These are phyloP conservation scores for Chrysopilus asiliformis DNA, from an alignment of 2,888 invertebrate genomes.

Conservation along the genomic window DNA sequence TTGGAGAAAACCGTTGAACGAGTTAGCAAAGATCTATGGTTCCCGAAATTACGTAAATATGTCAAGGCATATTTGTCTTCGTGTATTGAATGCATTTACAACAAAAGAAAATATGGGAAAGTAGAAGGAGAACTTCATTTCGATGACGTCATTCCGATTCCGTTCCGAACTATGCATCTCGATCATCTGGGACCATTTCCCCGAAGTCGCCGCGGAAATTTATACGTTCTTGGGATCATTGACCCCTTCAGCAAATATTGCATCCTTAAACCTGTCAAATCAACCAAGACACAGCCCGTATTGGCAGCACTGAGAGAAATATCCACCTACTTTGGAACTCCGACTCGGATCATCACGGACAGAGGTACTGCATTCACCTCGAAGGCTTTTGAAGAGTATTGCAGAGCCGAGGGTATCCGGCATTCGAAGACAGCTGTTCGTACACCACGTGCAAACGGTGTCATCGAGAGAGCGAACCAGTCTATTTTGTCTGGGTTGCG, in stretches of 20 bases:
- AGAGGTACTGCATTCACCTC: conserved; percentile 5
- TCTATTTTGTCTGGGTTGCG: not conserved
- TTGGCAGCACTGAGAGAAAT: not conserved
- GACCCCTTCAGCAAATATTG: too few species aligned
- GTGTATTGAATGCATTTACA: conserved; percentile 11
- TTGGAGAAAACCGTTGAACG: conserved; percentile 9
- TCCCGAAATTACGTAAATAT: conserved; percentile 6
- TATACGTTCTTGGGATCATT: too few species aligned
- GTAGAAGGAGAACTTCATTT: conserved; percentile 7
- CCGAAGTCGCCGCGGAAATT: conserved; percentile 3
- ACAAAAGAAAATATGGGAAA: conserved; percentile 5
- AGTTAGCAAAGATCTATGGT: conserved; percentile 9
- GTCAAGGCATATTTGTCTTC: conserved; percentile 10
- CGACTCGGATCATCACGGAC: conserved; percentile 2
- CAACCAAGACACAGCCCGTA: not conserved
- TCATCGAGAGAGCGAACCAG: conserved; percentile 7
- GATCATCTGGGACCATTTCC: conserved; percentile 8
- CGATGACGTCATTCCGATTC: conserved; percentile 10
- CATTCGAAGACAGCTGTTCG: conserved; percentile 2
- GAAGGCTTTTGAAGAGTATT: not conserved
- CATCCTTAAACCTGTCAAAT: conserved; percentile 7
- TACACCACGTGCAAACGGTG: conserved; percentile 5
- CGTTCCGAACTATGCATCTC: conserved; percentile 3
- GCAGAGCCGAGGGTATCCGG: too few species aligned
- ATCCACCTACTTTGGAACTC: not conserved